These are phyloP conservation scores for Hycleus phaleratus DNA, from an alignment of 1,140 invertebrate genomes.

Conservation along the genomic window DNA sequence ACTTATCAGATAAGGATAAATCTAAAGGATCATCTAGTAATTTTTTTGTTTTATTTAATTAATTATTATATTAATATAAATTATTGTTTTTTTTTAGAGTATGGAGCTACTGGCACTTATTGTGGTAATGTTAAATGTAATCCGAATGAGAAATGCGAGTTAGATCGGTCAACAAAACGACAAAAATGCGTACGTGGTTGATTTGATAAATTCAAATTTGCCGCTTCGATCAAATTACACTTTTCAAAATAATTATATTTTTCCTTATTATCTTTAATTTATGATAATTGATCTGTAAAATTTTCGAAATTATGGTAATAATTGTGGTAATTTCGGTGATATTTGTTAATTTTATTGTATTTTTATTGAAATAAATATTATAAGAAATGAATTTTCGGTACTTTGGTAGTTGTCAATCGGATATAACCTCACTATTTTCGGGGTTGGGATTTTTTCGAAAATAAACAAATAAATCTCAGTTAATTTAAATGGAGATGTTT, in stretches of 20 bases:
- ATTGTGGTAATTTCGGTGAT: too few species aligned
- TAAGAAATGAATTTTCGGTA: neutral
- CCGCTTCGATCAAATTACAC: neutral
- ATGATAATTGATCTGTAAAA: too few species aligned
- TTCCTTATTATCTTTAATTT: neutral
- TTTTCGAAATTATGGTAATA: neutral
- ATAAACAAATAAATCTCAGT: too few species aligned
- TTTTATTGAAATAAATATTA: neutral
- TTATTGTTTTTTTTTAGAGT: conserved; percentile 31
- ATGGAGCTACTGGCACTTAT: conserved; percentile 48
- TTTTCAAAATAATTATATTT: neutral
- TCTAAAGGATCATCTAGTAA: conserved; percentile 26
- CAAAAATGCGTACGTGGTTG: conserved; percentile 56
- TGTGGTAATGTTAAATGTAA: conserved; percentile 62
- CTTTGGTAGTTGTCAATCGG: neutral
- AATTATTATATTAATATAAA: neutral
- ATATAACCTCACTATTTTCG: too few species aligned
- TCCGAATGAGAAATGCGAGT: conserved; percentile 56
- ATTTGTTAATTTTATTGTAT: neutral
- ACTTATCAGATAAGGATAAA: conserved; percentile 16
- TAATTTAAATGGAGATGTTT: too few species aligned
- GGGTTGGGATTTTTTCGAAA: too few species aligned
- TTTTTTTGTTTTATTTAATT: neutral
- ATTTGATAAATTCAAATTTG: conserved; percentile 7
- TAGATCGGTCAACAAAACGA: conserved; percentile 54